phyloP scores from a whole-genome alignment of 2,797 vertebrate species.

The Gymnodraco acuticeps region DNA sequence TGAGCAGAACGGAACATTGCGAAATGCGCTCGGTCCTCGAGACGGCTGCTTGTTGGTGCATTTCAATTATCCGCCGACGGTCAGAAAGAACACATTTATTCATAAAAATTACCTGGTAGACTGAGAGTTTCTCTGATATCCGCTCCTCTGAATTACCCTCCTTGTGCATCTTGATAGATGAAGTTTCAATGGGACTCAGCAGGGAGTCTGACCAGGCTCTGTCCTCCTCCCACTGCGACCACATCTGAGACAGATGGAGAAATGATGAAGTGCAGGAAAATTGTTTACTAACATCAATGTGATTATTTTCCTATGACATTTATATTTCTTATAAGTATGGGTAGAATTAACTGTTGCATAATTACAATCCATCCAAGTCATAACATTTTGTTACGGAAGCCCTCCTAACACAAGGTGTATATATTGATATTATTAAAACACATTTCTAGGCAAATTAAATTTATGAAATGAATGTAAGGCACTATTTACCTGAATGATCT shows the following conservation, averaged over 20 bases:
- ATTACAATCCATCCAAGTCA: too few species aligned
- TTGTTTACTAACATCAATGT: background rate
- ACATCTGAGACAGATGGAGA: conserved; percentile 79
- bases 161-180: conserved; percentile 81
- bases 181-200: conserved; percentile 80
- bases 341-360: background rate
- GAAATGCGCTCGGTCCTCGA: background rate
- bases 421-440: too few species aligned
- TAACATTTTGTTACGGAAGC: too few species aligned
- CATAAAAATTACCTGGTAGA: conserved; percentile 84
- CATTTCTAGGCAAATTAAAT: too few species aligned
- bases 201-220: conserved; percentile 81
- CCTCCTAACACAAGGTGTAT: too few species aligned
- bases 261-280: background rate
- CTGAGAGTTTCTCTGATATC: conserved; percentile 78
- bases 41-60: conserved; percentile 10
- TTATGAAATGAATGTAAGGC: too few species aligned
- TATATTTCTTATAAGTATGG: background rate
- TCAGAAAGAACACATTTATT: conserved; percentile 4
- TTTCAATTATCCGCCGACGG: conserved; percentile 3
- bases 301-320: background rate
- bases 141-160: conserved; percentile 86
- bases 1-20: conserved; percentile 20
- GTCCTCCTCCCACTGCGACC: conserved; percentile 88
- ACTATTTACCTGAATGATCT: too few species aligned